A percentile compares a stretch with the other conserved stretches of the same genome.
Evolutionary conservation across 2,797 vertebrate species (phyloP).

Genomic region (Mormyrus hasselquistii): DNA sequence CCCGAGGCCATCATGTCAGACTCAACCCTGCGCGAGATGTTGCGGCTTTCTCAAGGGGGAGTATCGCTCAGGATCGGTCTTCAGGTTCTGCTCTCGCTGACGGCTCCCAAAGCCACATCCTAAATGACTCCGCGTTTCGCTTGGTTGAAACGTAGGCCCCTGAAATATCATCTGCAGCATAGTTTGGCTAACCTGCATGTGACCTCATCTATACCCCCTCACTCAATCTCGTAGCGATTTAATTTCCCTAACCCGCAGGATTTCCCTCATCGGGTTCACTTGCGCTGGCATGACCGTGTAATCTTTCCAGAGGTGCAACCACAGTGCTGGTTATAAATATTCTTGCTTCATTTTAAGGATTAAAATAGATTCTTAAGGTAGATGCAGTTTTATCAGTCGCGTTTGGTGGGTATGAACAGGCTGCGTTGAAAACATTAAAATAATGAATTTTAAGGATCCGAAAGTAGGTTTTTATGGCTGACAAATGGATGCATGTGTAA

Average conservation of each 20-base stretch:
- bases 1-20: neutral
- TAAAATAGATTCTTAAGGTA: neutral
- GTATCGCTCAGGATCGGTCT: neutral
- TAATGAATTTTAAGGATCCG: neutral
- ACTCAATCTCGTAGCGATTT: neutral
- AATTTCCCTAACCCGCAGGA: constrained; percentile 20
- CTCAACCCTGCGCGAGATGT: neutral
- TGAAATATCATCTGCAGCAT: neutral
- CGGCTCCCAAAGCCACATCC: neutral
- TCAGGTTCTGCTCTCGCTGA: neutral
- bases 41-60: neutral
- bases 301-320: neutral
- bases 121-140: neutral
- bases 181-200: constrained; percentile 35
- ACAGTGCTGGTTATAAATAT: neutral
- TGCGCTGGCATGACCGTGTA: neutral
- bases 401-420: neutral
- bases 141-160: neutral
- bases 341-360: neutral
- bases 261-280: constrained; percentile 13
- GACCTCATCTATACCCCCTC: constrained; percentile 34
- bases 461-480: neutral
- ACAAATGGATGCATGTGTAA: neutral
- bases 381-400: neutral
- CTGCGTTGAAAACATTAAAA: neutral